These are phyloP conservation scores for Formica exsecta DNA, from an alignment of 1,140 invertebrate species.

Conservation along the genomic window DNA sequence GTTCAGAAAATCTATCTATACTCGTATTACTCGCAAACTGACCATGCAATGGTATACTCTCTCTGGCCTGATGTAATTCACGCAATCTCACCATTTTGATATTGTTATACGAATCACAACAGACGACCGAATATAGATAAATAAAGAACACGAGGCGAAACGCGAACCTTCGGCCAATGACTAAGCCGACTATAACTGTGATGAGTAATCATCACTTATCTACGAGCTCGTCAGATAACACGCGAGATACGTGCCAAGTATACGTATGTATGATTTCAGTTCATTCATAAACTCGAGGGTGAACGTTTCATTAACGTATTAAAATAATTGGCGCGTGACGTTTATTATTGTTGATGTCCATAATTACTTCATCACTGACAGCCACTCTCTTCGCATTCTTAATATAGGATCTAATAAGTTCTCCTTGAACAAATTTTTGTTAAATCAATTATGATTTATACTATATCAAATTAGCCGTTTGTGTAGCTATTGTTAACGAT, in stretches of 20 bases:
- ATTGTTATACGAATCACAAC: neutral
- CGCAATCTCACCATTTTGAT: slow-evolving; percentile 16
- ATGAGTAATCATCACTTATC: slow-evolving; percentile 72
- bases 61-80: slow-evolving; percentile 5
- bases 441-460: neutral
- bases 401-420: neutral
- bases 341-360: slow-evolving; percentile 11
- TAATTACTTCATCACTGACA: neutral
- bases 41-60: slow-evolving; percentile 75
- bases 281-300: slow-evolving; percentile 25
- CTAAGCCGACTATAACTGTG: slow-evolving; percentile 12
- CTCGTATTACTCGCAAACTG: slow-evolving; percentile 77
- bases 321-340: slow-evolving; percentile 23
- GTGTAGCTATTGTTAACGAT: no score
- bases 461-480: neutral
- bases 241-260: neutral
- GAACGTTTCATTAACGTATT: neutral
- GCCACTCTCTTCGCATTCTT: no score
- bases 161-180: slow-evolving; percentile 5
- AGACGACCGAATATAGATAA: neutral
- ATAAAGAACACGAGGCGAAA: neutral
- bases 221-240: slow-evolving; percentile 26
- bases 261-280: neutral
- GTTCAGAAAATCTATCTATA: slow-evolving; percentile 82
- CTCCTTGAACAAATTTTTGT: neutral